Conservation (phyloP, 1,140 invertebrate genomes). For the Philaenus spumarius region DNA sequence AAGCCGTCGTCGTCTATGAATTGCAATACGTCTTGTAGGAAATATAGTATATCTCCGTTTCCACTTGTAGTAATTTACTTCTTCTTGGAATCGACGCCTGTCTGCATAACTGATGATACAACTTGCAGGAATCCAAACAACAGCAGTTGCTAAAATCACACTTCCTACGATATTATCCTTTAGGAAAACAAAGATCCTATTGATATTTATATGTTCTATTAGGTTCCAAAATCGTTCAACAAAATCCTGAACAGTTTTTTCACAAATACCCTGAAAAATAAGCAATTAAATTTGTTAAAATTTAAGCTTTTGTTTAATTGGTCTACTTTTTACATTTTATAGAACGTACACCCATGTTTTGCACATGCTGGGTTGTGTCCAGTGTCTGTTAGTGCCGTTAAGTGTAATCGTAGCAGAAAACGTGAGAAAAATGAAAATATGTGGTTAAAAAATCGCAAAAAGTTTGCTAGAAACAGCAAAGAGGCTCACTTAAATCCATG, state of each 20-base stretch:
- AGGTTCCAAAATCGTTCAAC: slow-evolving; percentile 95
- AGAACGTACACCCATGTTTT: too few species aligned
- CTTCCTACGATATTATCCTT: slow-evolving; percentile 87
- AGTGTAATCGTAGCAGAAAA: too few species aligned
- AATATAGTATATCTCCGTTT: slow-evolving; percentile 13
- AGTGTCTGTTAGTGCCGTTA: too few species aligned
- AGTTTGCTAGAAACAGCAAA: too few species aligned
- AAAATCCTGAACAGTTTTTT: slow-evolving; percentile 91
- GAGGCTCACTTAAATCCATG: too few species aligned
- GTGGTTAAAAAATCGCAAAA: too few species aligned
- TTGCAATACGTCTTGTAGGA: slow-evolving; percentile 9
- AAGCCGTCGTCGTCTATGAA: background rate
- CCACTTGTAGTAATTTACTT: slow-evolving; percentile 15
- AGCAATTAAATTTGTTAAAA: too few species aligned
- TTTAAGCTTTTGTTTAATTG: too few species aligned
- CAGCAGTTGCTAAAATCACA: slow-evolving; percentile 76
- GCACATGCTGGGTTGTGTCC: too few species aligned
- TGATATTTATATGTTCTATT: slow-evolving; percentile 93
- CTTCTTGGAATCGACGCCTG: slow-evolving; percentile 49
- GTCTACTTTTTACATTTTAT: too few species aligned
- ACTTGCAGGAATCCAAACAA: slow-evolving; percentile 89
- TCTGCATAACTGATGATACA: slow-evolving; percentile 77
- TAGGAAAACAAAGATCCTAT: slow-evolving; percentile 79
- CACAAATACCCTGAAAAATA: slow-evolving; percentile 70
- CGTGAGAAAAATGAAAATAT: too few species aligned